Evolutionary conservation across 2,888 invertebrate species (phyloP).

Genomic region (Nasonovia ribisnigri): DNA sequence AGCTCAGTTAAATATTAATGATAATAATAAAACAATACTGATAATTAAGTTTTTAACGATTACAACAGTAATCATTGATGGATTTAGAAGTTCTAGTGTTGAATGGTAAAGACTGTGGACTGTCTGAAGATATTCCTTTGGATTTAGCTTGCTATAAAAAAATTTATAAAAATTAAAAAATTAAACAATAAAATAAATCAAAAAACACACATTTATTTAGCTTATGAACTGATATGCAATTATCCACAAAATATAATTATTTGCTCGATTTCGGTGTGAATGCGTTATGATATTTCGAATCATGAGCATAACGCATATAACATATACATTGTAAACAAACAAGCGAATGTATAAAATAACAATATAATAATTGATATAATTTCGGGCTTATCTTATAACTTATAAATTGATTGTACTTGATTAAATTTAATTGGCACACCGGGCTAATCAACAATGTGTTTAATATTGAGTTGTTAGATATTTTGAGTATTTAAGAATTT

Average conservation of each 20-base stretch:
- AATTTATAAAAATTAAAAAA: not conserved
- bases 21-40: constrained; percentile 36
- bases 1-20: constrained; percentile 35
- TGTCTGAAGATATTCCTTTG: constrained; percentile 46
- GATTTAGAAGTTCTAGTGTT: constrained; percentile 55
- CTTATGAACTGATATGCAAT: not conserved
- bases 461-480: no score
- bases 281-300: no score
- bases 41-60: constrained; percentile 32
- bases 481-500: no score
- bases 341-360: no score
- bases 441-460: no score
- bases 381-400: no score
- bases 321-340: no score
- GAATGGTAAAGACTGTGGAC: constrained; percentile 59
- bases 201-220: not conserved
- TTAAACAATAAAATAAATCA: constrained; percentile 43
- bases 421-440: no score
- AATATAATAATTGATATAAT: no score
- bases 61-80: constrained; percentile 60
- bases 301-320: no score
- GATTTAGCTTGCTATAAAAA: constrained; percentile 51
- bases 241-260: not conserved
- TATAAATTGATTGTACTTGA: no score
- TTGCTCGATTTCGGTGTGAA: no score